A percentile compares a stretch with the other conserved stretches of the same genome.
These are phyloP conservation scores for Lamproptera curius DNA, from an alignment of 2,888 invertebrate genomes.

Conservation along the genomic window DNA sequence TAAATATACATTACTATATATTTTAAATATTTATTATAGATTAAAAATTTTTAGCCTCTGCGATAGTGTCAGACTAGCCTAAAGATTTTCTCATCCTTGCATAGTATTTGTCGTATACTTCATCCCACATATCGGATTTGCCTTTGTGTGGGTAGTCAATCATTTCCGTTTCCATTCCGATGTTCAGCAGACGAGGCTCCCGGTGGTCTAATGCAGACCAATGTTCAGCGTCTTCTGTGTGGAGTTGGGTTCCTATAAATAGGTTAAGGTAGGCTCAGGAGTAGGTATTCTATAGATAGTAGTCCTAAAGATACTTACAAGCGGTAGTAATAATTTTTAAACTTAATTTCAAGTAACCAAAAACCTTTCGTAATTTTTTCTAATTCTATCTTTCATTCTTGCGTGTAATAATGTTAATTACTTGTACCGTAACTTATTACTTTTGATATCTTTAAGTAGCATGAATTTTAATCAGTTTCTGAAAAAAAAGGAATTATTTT, in stretches of 20 bases:
- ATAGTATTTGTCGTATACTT: constrained; percentile 60
- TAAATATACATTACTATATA: too few species aligned
- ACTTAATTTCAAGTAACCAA: too few species aligned
- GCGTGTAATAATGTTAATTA: background rate
- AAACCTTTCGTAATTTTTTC: too few species aligned
- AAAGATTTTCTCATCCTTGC: constrained; percentile 39
- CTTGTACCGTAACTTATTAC: background rate
- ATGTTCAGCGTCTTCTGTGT: constrained; percentile 20
- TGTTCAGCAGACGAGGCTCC: constrained; percentile 46
- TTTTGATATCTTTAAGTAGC: background rate
- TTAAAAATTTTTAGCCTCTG: too few species aligned
- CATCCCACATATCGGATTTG: constrained; percentile 48
- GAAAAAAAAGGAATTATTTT: too few species aligned
- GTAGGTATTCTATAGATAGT: too few species aligned
- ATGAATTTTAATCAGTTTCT: background rate
- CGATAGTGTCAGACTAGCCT: too few species aligned
- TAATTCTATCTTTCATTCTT: background rate
- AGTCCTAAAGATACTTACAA: too few species aligned
- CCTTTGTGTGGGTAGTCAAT: constrained; percentile 41
- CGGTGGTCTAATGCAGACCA: constrained; percentile 46
- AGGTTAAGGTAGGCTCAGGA: background rate
- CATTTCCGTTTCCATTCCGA: constrained; percentile 47
- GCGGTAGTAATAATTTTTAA: background rate
- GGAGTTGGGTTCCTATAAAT: constrained; percentile 45
- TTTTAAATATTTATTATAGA: too few species aligned